A percentile compares a stretch with the other conserved stretches of the same genome.
phyloP scores from a whole-genome alignment of 2,888 invertebrate species.

The Linhomoeus sp. region DNA sequence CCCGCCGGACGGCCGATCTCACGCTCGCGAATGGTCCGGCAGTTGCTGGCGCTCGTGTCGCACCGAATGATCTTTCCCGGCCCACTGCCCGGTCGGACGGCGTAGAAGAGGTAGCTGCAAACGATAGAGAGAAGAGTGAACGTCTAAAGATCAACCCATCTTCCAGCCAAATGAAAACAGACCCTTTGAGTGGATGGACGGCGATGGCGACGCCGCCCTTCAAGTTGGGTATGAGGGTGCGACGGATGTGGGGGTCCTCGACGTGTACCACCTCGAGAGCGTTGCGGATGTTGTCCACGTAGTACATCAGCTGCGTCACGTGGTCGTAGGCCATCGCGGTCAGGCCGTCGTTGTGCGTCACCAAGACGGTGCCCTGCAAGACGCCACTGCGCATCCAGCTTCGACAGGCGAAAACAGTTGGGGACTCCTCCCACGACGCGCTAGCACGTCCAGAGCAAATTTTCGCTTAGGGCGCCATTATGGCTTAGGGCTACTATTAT shows the following conservation, averaged over 20 bases:
- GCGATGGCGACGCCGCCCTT: conserved; percentile 85
- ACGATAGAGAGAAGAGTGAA: not conserved
- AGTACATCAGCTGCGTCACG: conserved; percentile 83
- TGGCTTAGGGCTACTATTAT: too few species aligned
- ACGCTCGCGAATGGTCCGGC: conserved; percentile 61
- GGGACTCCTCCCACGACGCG: too few species aligned
- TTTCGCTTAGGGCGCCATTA: too few species aligned
- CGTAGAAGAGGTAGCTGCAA: not conserved
- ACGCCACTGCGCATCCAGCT: conserved; percentile 21
- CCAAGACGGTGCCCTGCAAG: conserved; percentile 56
- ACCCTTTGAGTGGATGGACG: conserved; percentile 64
- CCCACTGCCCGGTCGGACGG: conserved; percentile 52
- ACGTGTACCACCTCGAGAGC: conserved; percentile 78
- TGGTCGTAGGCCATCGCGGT: conserved; percentile 87
- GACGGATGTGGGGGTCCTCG: conserved; percentile 50
- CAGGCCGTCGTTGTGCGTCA: conserved; percentile 88
- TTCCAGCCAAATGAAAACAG: too few species aligned
- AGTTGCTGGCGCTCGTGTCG: conserved; percentile 64
- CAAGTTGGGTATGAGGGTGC: conserved; percentile 17
- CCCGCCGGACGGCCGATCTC: not conserved
- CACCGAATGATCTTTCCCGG: conserved; percentile 65
- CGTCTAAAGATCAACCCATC: too few species aligned
- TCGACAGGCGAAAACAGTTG: too few species aligned
- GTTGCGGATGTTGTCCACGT: conserved; percentile 79
- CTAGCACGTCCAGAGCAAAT: too few species aligned